Conservation (phyloP, 92 coral and sea anemone species). For the Muricea muricata region DNA sequence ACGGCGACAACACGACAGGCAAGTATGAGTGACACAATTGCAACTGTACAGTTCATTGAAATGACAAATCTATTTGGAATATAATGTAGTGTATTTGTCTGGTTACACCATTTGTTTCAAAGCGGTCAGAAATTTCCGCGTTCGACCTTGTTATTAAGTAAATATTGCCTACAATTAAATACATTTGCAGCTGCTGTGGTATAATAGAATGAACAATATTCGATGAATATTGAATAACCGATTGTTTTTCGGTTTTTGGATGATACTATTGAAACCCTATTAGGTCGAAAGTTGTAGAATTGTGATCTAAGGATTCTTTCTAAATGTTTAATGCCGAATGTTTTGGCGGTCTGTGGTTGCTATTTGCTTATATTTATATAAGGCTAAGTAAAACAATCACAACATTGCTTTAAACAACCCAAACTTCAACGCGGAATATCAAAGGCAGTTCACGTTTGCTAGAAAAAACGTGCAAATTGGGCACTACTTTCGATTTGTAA, state of each 20-base stretch:
- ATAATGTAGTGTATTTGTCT: background rate
- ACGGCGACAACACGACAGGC: slow-evolving; percentile 5
- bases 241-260: background rate
- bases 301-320: background rate
- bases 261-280: background rate
- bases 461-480: background rate
- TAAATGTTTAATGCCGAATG: background rate
- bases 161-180: background rate
- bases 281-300: no score
- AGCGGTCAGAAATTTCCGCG: background rate
- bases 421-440: slow-evolving; percentile 9
- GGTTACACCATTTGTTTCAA: background rate
- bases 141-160: background rate
- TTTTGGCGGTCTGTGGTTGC: background rate
- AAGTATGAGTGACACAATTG: background rate
- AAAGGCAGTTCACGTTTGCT: background rate
- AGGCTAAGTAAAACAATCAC: background rate
- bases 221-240: background rate
- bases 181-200: background rate
- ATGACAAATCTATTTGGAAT: background rate
- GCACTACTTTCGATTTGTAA: background rate
- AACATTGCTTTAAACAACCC: background rate
- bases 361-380: background rate
- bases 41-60: background rate
- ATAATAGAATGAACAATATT: background rate